Percentiles rank a stretch among this genome's conserved stretches.
Evolutionary conservation across 2,797 vertebrate genomes (phyloP).

Genomic region (Acanthurus leucopareius): DNA sequence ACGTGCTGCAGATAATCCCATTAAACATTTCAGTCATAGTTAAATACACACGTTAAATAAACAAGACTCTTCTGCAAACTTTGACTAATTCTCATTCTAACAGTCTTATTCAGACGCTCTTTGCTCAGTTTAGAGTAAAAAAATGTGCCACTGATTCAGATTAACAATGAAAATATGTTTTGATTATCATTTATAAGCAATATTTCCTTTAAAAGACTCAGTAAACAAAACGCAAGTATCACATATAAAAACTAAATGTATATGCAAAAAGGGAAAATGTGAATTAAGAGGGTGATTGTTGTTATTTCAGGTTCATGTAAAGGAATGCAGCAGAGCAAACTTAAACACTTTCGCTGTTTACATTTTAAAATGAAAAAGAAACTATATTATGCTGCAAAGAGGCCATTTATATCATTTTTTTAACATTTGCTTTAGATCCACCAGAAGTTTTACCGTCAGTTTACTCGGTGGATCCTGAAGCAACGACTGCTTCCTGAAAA

Average conservation of each 20-base stretch:
- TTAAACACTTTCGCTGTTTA: neutral
- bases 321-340: neutral
- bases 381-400: neutral
- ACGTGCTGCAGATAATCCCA: neutral
- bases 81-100: neutral
- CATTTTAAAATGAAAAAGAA: neutral
- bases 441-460: neutral
- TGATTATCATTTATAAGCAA: neutral
- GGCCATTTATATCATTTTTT: neutral
- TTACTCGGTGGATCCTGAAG: conserved; percentile 3
- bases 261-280: neutral
- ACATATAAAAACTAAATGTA: neutral
- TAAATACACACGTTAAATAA: conserved; percentile 9
- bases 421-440: neutral
- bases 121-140: neutral
- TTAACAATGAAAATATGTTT: neutral
- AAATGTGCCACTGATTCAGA: neutral
- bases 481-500: conserved; percentile 21
- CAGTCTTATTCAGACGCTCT: neutral
- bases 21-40: neutral
- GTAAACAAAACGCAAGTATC: too few relatives aligned
- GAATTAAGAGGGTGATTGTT: neutral
- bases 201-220: neutral
- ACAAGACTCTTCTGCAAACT: neutral
- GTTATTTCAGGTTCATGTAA: neutral